Base-by-base conservation (phyloP, 2,888 invertebrate species). In the Plemyria rubiginata region DNA sequence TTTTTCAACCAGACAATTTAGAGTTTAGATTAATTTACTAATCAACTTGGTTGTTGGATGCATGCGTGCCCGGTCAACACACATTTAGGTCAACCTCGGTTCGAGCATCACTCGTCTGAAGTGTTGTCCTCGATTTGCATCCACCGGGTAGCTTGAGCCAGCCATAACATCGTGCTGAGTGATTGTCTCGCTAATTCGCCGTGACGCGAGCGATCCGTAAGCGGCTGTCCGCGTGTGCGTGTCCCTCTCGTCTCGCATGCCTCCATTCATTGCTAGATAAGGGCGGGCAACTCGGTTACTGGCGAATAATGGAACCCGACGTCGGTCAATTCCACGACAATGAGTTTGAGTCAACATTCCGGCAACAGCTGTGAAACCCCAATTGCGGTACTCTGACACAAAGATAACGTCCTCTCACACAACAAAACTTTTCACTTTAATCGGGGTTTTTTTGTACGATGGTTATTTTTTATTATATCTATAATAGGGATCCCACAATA, bases 121-220 rank as follows among this genome's bases (percentile, higher is more conserved):
- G 86, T 78, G 80, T 76, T 75, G 81, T 84, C 79, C 84, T 81
- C 82, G 78, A 85, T 85, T 88, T 89, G 85, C 85, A 83, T 82
- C 73, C 78, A 73, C 74, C 74, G 78, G 76, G 74, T 70, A 73
- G 77, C 75, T 80, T 75, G 75, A 77, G 69, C 67, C 71, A 67
- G 76, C 77, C 75, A 72, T 75, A 79, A 77, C 80, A 84, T 82
- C 84, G 79, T 79, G 72, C 80, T 84, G 88, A 90, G 81, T 84
- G 87, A 91, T 91, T 89, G 86, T 87, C 79, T 79, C 82, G 79
- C 84, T 88, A 88, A 90, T 88, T 83, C 75, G 73, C 73, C 74
- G 77, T 79, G 81, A 82, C 81, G 73, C 75, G 73, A 74, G 76
- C 80, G 76, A 78, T 79, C 77, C 74, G 70, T 74, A 70, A 63